These are phyloP conservation scores for Hipposideros larvatus DNA, from an alignment of 2,797 vertebrate genomes.

Conservation along the genomic window DNA sequence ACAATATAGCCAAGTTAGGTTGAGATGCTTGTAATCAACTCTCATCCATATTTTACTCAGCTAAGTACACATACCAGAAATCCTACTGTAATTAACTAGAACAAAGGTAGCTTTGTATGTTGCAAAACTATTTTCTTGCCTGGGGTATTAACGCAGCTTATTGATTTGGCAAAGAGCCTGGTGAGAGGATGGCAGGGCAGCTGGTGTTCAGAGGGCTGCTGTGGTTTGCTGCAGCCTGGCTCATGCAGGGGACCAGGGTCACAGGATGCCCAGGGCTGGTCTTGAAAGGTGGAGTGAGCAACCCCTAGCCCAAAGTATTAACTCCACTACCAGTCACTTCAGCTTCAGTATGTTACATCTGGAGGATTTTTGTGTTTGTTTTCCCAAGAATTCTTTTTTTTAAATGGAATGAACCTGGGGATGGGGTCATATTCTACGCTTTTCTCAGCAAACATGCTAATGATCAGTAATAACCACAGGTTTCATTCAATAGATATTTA, in stretches of 20 bases:
- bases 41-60: background rate
- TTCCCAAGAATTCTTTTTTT: background rate
- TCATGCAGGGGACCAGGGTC: background rate
- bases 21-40: background rate
- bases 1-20: background rate
- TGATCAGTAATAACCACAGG: background rate
- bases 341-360: background rate
- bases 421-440: background rate
- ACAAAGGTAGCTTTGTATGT: background rate
- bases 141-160: background rate
- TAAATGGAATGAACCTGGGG: background rate
- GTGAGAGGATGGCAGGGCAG: background rate
- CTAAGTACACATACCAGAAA: background rate
- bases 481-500: background rate
- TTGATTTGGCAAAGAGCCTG: background rate
- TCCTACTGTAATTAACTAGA: background rate
- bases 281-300: background rate
- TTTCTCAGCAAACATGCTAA: background rate
- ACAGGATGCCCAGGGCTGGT: background rate
- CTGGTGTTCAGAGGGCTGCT: background rate
- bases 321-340: background rate
- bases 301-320: background rate
- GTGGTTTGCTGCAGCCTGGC: background rate
- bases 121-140: background rate
- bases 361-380: background rate